A percentile compares a stretch with the other conserved stretches of the same genome.
Conservation (phyloP, 1,140 invertebrate genomes). For the Leptonema lineaticorne region DNA sequence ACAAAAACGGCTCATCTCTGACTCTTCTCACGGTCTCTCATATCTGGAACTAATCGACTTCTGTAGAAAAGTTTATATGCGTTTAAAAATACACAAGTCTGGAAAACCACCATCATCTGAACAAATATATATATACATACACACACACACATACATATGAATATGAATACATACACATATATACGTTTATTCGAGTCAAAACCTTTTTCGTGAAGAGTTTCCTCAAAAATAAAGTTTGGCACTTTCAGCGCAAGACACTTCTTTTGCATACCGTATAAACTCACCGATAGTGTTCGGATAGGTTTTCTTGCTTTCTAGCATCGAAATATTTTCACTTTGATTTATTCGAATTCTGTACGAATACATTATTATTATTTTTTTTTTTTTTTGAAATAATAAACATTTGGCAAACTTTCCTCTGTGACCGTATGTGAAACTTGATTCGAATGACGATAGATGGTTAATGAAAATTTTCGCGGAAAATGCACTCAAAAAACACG, state of each 20-base stretch:
- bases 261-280: not conserved
- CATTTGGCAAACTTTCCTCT: too few relatives aligned
- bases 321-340: not conserved
- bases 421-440: too few relatives aligned
- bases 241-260: not conserved
- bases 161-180: not conserved
- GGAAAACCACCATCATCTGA: not conserved
- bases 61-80: slow-evolving; percentile 34
- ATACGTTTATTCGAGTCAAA: not conserved
- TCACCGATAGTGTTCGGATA: too few relatives aligned
- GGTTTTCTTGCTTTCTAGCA: not conserved
- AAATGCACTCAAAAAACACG: too few relatives aligned
- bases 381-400: too few relatives aligned
- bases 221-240: not conserved
- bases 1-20: not conserved
- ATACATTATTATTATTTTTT: not conserved
- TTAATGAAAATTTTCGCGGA: too few relatives aligned
- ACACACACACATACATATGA: too few relatives aligned
- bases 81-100: slow-evolving; percentile 36
- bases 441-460: too few relatives aligned
- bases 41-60: slow-evolving; percentile 37
- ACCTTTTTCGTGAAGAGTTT: slow-evolving; percentile 19
- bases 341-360: not conserved
- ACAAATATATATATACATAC: too few relatives aligned
- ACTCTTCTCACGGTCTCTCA: slow-evolving; percentile 25